Evolutionary conservation across 2,797 vertebrate species (phyloP).

Genomic region (Eulemur albifrons): DNA sequence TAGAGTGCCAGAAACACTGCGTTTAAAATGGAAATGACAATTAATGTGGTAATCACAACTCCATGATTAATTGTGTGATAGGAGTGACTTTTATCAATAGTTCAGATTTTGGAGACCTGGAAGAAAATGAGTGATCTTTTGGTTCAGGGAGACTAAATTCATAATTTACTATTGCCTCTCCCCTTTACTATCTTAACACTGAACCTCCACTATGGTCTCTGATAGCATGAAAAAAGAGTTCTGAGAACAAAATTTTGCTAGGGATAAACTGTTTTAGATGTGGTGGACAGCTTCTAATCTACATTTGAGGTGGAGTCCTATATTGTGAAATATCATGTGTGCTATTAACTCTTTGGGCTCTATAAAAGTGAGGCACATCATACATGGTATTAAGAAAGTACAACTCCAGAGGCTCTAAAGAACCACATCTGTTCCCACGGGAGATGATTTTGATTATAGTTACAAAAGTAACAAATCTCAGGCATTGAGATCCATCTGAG

Average conservation of each 20-base stretch:
- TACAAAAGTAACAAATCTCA: background rate
- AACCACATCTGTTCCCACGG: background rate
- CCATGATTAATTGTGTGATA: background rate
- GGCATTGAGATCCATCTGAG: background rate
- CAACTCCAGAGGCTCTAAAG: background rate
- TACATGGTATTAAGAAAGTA: background rate
- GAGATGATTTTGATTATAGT: background rate
- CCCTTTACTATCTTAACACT: background rate
- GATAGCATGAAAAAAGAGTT: background rate
- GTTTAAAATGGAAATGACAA: background rate
- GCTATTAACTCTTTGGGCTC: background rate
- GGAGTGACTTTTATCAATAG: background rate
- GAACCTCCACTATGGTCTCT: background rate
- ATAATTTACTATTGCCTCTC: background rate
- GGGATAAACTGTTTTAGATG: background rate
- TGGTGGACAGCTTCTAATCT: background rate
- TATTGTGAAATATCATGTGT: background rate
- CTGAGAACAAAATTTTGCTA: background rate
- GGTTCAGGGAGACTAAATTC: background rate
- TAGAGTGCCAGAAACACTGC: background rate
- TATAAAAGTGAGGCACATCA: background rate
- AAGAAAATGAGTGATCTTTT: background rate
- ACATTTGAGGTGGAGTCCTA: background rate
- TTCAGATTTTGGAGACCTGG: background rate
- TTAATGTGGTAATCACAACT: background rate